phyloP scores from a whole-genome alignment of 2,797 vertebrate genomes.

The Halcyon leucocephala region DNA sequence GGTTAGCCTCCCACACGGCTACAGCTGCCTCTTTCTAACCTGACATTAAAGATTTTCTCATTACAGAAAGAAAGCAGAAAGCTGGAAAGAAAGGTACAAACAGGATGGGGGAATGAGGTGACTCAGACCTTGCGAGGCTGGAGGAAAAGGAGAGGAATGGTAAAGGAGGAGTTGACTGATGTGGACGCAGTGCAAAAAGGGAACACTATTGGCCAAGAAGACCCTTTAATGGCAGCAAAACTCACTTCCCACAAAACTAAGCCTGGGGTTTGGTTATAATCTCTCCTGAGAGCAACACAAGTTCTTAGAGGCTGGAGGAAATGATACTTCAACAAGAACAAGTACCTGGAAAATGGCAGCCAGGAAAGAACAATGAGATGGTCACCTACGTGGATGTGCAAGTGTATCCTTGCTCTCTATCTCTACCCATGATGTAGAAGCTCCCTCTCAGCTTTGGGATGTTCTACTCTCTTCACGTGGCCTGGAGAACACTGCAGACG shows the following conservation, averaged over 20 bases:
- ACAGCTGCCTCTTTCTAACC: not conserved
- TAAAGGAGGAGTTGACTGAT: not conserved
- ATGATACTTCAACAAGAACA: not conserved
- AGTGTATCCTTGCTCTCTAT: fast-evolving
- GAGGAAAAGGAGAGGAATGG: not conserved
- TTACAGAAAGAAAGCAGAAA: not conserved
- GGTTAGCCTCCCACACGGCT: not conserved
- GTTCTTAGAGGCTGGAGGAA: not conserved
- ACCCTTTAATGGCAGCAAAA: not conserved
- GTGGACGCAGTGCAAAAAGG: not conserved
- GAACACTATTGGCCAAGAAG: not conserved
- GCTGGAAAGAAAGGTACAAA: not conserved
- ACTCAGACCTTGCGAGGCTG: not conserved
- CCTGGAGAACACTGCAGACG: not conserved
- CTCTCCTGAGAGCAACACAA: not conserved
- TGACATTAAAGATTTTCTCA: not conserved
- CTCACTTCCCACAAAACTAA: not conserved
- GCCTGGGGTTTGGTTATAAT: not conserved
- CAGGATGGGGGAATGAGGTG: not conserved
- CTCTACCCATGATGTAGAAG: not conserved
- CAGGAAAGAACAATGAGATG: not conserved
- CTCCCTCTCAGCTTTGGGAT: not conserved
- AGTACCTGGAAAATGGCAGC: not conserved
- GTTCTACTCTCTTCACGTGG: not conserved
- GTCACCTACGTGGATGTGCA: not conserved